Evolutionary conservation across 2,797 vertebrate species (phyloP), one percentile per base, ranked within the genome.

Genomic region (Siniperca obscura): DNA sequence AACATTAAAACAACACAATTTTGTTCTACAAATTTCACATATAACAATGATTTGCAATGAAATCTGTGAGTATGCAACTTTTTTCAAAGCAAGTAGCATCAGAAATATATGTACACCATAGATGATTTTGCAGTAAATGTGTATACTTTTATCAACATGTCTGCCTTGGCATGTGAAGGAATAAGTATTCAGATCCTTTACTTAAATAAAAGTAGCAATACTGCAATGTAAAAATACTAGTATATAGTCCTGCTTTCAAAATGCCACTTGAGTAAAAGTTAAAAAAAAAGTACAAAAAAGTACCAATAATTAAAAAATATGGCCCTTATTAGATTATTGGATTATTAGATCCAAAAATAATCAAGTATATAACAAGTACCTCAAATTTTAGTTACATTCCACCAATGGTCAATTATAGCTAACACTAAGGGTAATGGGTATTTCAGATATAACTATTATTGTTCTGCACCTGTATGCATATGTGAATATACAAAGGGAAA

Each of bases 1-100:
- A 13, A 56, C 7, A 62, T 21, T 2, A 72, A 73, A 83, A 74
- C 22, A 55, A 71, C 25, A 30, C n/a, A 27, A 21, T 71, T 48
- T 50, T 36, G 7, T 34, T 50, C 16, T 4, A 34, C 10, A 14
- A 68, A 25, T 21, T 56, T 53, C 5, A 61, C 16, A 53, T 16
- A 53, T 34, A 71, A 34, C 10, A 52, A 53, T 61, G 48, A 61
- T 36, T 68, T 57, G 22, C 14, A 12, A 12, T 21, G 19, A 4
- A 46, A 4, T 34, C 16, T 71, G 42, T 61, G 42, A 52, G 9
- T 42, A 12, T 52, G 10, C 13, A 17, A 34, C 48, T 42, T 40
- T 40, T 40, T 40, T 42, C 40, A 42, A 42, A 42, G 40, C 40
- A 66, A 61, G 5, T 50, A 27, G 7, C 25, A 59, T 30, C 13